Evolutionary conservation across 1,140 invertebrate genomes (phyloP).

Genomic region (Tribolium madens): DNA sequence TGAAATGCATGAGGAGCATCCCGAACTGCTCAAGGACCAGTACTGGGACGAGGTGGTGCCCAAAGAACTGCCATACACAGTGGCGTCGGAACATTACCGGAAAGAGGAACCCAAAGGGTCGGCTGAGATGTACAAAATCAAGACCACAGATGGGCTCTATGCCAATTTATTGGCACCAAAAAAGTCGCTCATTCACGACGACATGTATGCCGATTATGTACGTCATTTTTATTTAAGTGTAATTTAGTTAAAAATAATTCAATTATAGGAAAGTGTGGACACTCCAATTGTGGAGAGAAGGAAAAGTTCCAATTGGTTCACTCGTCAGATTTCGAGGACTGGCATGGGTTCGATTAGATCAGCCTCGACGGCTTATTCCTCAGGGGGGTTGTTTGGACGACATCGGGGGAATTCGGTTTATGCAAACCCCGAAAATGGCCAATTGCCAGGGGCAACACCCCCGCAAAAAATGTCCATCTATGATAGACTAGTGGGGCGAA

Average conservation of each 20-base stretch:
- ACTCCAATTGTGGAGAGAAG: constrained; percentile 84
- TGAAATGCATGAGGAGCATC: constrained; percentile 92
- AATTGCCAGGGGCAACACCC: constrained; percentile 63
- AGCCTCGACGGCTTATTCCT: constrained; percentile 85
- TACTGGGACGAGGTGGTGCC: constrained; percentile 94
- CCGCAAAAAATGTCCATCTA: constrained; percentile 83
- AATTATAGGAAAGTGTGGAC: constrained; percentile 83
- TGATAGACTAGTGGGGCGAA: constrained; percentile 82
- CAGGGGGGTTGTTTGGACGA: constrained; percentile 80
- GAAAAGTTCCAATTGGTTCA: constrained; percentile 84
- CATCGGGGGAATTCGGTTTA: constrained; percentile 74
- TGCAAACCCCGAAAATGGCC: constrained; percentile 81
- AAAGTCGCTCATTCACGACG: constrained; percentile 74
- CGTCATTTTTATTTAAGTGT: constrained; percentile 64
- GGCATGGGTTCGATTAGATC: constrained; percentile 86
- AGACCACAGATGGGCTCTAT: constrained; percentile 84
- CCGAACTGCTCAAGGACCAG: constrained; percentile 87
- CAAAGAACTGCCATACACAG: constrained; percentile 86
- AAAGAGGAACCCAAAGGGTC: constrained; percentile 85
- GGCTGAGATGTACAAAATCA: constrained; percentile 86
- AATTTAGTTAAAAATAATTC: too few relatives aligned
- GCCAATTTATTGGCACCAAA: constrained; percentile 74
- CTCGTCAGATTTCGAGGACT: constrained; percentile 83
- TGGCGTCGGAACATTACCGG: constrained; percentile 86
- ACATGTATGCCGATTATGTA: constrained; percentile 89